Percentiles rank a stretch among this genome's conserved stretches.
phyloP scores from a whole-genome alignment of 2,797 vertebrate genomes.

The Ciconia nigra region DNA sequence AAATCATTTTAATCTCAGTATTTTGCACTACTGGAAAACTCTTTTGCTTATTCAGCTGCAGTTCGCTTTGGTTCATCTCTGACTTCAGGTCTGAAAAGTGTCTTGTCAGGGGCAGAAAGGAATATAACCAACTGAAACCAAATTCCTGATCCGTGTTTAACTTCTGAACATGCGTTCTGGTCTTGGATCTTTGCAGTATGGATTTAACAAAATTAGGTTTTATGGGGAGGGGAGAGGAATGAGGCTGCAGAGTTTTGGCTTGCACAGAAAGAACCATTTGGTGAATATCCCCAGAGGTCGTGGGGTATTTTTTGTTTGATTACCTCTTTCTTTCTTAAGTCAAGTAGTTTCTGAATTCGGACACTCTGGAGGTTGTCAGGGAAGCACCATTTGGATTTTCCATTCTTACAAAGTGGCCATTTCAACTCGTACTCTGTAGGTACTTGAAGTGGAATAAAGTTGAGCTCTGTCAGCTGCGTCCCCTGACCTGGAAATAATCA shows the following conservation, averaged over 20 bases:
- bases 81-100: neutral
- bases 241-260: neutral
- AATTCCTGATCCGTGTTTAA: neutral
- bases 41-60: neutral
- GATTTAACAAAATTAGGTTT: neutral
- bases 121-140: neutral
- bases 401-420: neutral
- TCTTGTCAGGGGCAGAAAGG: neutral
- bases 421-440: neutral
- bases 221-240: neutral
- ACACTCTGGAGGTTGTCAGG: neutral
- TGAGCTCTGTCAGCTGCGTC: slow-evolving; percentile 28
- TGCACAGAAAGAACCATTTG: neutral
- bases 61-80: neutral
- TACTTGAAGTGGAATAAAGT: slow-evolving; percentile 34
- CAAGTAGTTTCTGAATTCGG: neutral
- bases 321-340: neutral
- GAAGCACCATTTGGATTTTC: neutral
- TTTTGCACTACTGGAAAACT: neutral
- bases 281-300: neutral
- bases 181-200: neutral
- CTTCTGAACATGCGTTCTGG: neutral
- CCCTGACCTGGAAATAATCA: slow-evolving; percentile 53
- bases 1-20: neutral
- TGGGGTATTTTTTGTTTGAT: neutral